A percentile compares a stretch with the other conserved stretches of the same genome.
phyloP scores from a whole-genome alignment of 2,113 vertebrate species.

The Syrrhaptes paradoxus region DNA sequence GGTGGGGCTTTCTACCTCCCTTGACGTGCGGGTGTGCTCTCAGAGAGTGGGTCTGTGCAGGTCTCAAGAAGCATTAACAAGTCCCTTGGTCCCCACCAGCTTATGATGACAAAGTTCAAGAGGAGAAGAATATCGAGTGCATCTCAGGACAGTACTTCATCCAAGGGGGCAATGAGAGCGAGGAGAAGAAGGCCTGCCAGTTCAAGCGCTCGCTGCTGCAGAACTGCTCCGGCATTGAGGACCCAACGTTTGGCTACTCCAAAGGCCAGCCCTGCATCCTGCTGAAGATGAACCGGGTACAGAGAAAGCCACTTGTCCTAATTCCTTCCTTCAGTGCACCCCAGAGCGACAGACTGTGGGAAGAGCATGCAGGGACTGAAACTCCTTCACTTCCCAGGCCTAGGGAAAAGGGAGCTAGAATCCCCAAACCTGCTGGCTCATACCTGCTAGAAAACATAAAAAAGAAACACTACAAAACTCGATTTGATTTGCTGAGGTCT shows the following conservation, averaged over 20 bases:
- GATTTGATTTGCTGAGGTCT: background rate
- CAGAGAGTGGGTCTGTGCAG: background rate
- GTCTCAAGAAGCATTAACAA: background rate
- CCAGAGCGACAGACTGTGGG: background rate
- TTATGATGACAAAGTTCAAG: conserved; percentile 90
- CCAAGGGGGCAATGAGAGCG: conserved; percentile 83
- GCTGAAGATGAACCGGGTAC: conserved; percentile 96
- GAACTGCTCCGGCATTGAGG: conserved; percentile 89
- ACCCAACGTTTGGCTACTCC: conserved; percentile 89
- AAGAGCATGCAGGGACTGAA: background rate
- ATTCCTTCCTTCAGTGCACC: background rate
- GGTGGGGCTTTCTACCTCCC: background rate
- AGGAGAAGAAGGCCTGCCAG: conserved; percentile 89
- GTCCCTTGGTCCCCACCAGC: conserved; percentile 71
- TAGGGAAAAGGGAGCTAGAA: background rate
- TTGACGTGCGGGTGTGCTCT: fast-evolving
- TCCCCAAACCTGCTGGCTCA: background rate
- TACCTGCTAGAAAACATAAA: background rate
- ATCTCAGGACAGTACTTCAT: conserved; percentile 86
- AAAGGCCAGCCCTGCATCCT: conserved; percentile 90
- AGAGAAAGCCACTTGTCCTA: background rate
- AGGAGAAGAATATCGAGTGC: conserved; percentile 89
- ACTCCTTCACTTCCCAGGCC: background rate
- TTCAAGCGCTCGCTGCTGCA: conserved; percentile 91
- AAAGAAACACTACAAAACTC: background rate